phyloP scores from a whole-genome alignment of 2,888 invertebrate species.

The Andricus curvator region DNA sequence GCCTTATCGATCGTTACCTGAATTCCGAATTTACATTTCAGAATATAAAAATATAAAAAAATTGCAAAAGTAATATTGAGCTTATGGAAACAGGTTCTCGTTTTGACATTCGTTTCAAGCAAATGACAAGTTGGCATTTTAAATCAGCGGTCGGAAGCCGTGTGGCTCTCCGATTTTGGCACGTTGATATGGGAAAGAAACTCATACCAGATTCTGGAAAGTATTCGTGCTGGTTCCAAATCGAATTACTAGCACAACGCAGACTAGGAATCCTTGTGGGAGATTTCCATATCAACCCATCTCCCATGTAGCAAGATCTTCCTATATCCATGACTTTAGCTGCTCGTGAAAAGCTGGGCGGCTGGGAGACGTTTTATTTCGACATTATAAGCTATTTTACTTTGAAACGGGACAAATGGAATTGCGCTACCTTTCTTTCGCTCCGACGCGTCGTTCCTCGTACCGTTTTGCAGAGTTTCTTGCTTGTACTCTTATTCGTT shows the following conservation, averaged over 20 bases:
- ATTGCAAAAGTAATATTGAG: background rate
- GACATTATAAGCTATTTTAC: conserved; percentile 71
- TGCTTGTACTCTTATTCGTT: conserved; percentile 22
- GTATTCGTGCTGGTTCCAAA: conserved; percentile 49
- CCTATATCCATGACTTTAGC: conserved; percentile 57
- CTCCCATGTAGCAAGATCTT: conserved; percentile 56
- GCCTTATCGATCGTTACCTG: too few species aligned
- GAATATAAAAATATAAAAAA: too few species aligned
- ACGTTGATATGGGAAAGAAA: conserved; percentile 42
- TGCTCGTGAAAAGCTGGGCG: conserved; percentile 58
- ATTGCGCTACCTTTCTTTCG: conserved; percentile 59
- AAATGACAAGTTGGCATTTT: conserved; percentile 37
- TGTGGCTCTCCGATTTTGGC: conserved; percentile 41
- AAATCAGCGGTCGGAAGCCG: conserved; percentile 14
- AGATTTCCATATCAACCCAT: conserved; percentile 65
- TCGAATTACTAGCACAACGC: conserved; percentile 50
- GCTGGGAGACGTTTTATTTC: conserved; percentile 67
- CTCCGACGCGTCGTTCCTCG: conserved; percentile 30
- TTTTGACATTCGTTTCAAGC: background rate
- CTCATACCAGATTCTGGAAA: conserved; percentile 49
- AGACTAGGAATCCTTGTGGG: conserved; percentile 44
- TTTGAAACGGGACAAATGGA: conserved; percentile 71
- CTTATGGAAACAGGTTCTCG: background rate
- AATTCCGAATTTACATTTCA: too few species aligned
- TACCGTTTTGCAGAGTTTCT: conserved; percentile 41